These are phyloP conservation scores for Neomorphus geoffroyi DNA, from an alignment of 2,797 vertebrate genomes.

Conservation along the genomic window DNA sequence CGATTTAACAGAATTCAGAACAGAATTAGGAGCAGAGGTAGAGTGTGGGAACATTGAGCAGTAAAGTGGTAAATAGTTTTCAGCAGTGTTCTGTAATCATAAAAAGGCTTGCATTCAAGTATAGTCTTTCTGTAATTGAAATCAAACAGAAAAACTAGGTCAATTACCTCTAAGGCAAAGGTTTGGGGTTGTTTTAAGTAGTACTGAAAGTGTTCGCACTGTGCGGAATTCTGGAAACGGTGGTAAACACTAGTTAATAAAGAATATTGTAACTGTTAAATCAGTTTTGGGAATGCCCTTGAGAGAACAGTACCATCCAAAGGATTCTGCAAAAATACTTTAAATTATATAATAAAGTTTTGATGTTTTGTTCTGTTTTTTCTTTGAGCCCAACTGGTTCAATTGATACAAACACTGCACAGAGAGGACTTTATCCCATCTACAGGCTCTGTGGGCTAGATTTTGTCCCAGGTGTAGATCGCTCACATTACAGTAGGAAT, in stretches of 20 bases:
- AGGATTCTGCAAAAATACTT: background rate
- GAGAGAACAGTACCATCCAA: background rate
- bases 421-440: background rate
- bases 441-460: fast-evolving
- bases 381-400: background rate
- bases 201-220: background rate
- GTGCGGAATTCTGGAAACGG: background rate
- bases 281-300: background rate
- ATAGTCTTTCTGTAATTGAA: background rate
- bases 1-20: background rate
- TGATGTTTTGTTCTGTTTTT: no score
- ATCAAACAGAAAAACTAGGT: background rate
- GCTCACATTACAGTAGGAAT: background rate
- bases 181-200: background rate
- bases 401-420: background rate
- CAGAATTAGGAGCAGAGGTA: background rate
- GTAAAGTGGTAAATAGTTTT: background rate
- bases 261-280: background rate
- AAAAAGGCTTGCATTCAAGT: fast-evolving
- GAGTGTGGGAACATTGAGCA: background rate
- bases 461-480: fast-evolving
- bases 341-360: background rate
- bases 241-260: background rate
- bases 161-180: background rate
- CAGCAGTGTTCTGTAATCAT: background rate